Evolutionary conservation across 2,888 invertebrate species (phyloP).

Genomic region (Aethes cnicana): DNA sequence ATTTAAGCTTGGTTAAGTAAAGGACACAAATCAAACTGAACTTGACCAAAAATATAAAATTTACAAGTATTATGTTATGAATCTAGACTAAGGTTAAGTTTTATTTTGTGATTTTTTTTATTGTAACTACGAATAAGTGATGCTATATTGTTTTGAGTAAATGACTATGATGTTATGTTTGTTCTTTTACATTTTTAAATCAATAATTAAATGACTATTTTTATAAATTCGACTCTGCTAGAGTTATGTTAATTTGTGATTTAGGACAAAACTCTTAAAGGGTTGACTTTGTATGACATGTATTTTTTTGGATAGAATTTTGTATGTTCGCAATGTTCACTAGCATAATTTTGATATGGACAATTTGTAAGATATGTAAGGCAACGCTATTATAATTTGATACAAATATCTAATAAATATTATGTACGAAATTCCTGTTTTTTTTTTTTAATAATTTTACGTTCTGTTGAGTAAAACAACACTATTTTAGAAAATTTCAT

Average conservation of each 20-base stretch:
- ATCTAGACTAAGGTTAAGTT: constrained; percentile 37
- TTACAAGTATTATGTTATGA: constrained; percentile 45
- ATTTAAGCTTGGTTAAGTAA: constrained; percentile 21
- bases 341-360: constrained; percentile 47
- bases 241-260: constrained; percentile 13
- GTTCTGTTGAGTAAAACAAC: too few relatives aligned
- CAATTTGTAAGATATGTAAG: constrained; percentile 42
- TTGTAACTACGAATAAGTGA: constrained; percentile 18
- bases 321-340: constrained; percentile 32
- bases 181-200: constrained; percentile 9
- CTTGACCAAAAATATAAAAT: constrained; percentile 34
- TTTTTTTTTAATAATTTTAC: neutral
- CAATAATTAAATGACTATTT: neutral
- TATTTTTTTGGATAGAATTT: constrained; percentile 32
- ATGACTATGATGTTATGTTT: constrained; percentile 20
- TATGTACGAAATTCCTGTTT: constrained; percentile 35
- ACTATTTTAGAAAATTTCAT: too few relatives aligned
- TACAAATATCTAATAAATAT: constrained; percentile 40
- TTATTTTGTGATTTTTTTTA: constrained; percentile 28
- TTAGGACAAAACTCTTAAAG: constrained; percentile 24
- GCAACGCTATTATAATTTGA: constrained; percentile 43
- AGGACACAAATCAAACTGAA: constrained; percentile 18
- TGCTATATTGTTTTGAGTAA: constrained; percentile 17
- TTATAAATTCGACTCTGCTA: constrained; percentile 16
- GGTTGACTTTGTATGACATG: constrained; percentile 12